Percentiles rank a stretch among this genome's conserved stretches.
These are phyloP conservation scores for Strix uralensis DNA, from an alignment of 2,113 vertebrate species.

Conservation along the genomic window DNA sequence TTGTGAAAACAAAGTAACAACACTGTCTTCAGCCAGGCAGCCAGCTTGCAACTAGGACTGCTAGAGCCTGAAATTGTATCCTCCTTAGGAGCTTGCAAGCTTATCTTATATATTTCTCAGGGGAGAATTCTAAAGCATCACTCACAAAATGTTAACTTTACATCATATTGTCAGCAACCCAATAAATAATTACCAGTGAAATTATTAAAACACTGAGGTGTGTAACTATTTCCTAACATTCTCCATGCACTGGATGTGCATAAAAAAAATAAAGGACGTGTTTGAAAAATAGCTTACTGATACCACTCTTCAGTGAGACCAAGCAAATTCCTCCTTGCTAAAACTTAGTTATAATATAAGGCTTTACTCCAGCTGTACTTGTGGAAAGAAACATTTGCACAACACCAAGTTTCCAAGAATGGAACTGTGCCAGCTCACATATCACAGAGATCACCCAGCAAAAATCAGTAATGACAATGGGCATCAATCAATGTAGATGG, in stretches of 20 bases:
- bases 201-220: not conserved
- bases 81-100: rapidly evolving
- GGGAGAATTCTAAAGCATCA: not conserved
- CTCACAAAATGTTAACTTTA: not conserved
- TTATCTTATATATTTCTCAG: not conserved
- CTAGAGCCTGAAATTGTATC: not conserved
- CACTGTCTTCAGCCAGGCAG: not conserved
- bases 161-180: not conserved
- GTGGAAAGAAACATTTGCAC: not conserved
- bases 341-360: not conserved
- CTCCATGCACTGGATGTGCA: not conserved
- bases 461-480: not conserved
- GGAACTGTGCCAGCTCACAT: rapidly evolving
- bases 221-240: not conserved
- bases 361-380: not conserved
- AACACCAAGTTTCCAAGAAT: not conserved
- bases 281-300: not conserved
- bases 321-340: not conserved
- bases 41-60: not conserved
- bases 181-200: not conserved
- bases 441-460: not conserved
- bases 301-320: not conserved
- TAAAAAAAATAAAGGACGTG: no score
- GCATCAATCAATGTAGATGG: not conserved
- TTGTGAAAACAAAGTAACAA: not conserved